phyloP scores from a whole-genome alignment of 1,140 invertebrate species.

The Cyclina sinensis region DNA sequence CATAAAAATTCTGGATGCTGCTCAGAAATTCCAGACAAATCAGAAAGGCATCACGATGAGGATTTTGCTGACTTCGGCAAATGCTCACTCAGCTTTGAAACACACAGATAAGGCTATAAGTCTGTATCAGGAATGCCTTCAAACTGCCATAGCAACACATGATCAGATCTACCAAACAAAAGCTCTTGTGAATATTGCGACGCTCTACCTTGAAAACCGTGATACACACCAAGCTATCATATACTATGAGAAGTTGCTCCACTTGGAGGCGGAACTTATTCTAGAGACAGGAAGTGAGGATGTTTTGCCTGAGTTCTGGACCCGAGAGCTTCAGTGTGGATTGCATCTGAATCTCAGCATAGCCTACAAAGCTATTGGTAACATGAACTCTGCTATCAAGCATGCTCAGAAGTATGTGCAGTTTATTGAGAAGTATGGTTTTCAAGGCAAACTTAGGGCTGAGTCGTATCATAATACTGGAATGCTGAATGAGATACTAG shows the following conservation, averaged over 20 bases:
- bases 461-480: constrained; percentile 84
- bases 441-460: constrained; percentile 72
- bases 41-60: constrained; percentile 85
- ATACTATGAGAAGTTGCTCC: constrained; percentile 83
- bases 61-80: constrained; percentile 82
- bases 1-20: constrained; percentile 81
- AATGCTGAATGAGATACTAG: constrained; percentile 83
- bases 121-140: constrained; percentile 82
- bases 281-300: constrained; percentile 73
- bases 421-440: constrained; percentile 75
- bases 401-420: constrained; percentile 80
- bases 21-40: constrained; percentile 83
- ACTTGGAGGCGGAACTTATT: constrained; percentile 80
- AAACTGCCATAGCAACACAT: constrained; percentile 81
- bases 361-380: constrained; percentile 84
- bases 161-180: constrained; percentile 84
- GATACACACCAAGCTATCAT: constrained; percentile 83
- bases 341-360: constrained; percentile 85
- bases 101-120: constrained; percentile 80
- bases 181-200: constrained; percentile 84
- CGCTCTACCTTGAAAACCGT: constrained; percentile 79
- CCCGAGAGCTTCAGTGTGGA: constrained; percentile 82
- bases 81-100: constrained; percentile 81
- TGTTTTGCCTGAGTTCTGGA: constrained; percentile 83
- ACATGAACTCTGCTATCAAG: constrained; percentile 78